phyloP scores from a whole-genome alignment of 1,140 invertebrate genomes.

The Drosophila baimaii region DNA sequence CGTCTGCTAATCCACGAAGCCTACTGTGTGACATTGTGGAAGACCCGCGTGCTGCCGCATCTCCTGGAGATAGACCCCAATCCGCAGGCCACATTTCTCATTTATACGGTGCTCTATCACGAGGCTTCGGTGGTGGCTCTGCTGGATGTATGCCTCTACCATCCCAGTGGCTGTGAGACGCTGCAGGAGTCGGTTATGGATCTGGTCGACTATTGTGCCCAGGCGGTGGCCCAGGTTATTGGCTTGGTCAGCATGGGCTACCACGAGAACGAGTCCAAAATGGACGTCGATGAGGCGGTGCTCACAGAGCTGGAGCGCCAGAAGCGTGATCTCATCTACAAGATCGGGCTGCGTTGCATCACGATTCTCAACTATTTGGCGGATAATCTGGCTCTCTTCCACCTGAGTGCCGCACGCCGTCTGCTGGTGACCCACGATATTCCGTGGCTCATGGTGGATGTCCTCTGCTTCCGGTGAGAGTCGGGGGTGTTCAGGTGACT shows the following conservation, averaged over 20 bases:
- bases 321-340: constrained; percentile 88
- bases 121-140: constrained; percentile 89
- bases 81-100: constrained; percentile 88
- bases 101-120: constrained; percentile 90
- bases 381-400: constrained; percentile 86
- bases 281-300: constrained; percentile 85
- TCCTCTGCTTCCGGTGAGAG: constrained; percentile 86
- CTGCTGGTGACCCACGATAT: constrained; percentile 89
- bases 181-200: constrained; percentile 89
- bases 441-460: constrained; percentile 89
- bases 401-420: constrained; percentile 87
- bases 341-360: constrained; percentile 89
- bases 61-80: constrained; percentile 88
- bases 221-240: constrained; percentile 86
- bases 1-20: constrained; percentile 90
- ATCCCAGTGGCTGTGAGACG: constrained; percentile 89
- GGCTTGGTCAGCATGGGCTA: constrained; percentile 83
- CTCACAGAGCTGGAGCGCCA: constrained; percentile 87
- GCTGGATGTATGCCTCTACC: constrained; percentile 90
- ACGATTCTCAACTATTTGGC: constrained; percentile 88
- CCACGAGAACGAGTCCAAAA: constrained; percentile 74
- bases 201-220: constrained; percentile 90
- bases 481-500: neutral
- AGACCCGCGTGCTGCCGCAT: constrained; percentile 89
- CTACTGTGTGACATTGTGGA: constrained; percentile 91